phyloP scores from a whole-genome alignment of 1,140 invertebrate genomes.

The Aphidius gifuensis region DNA sequence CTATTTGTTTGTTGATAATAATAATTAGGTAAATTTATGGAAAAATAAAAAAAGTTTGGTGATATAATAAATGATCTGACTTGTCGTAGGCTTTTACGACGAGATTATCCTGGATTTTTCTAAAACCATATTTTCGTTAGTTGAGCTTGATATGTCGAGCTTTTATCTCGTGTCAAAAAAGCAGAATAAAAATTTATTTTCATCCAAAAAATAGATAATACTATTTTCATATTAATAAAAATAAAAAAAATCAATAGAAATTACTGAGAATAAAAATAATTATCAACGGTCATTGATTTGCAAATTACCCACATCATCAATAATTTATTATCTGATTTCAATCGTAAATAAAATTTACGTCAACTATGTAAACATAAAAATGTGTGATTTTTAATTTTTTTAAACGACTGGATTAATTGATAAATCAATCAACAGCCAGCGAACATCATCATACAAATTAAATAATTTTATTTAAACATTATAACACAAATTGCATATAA shows the following conservation, averaged over 20 bases:
- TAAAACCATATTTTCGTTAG: conserved; percentile 47
- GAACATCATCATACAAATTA: background rate
- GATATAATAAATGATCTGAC: background rate
- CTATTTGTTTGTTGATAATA: background rate
- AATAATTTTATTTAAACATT: background rate
- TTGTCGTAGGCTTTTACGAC: conserved; percentile 9
- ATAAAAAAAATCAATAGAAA: background rate
- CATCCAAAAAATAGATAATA: no score
- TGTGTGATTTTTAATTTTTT: background rate
- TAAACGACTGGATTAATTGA: background rate
- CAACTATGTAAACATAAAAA: no score
- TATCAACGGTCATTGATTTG: conserved; percentile 18
- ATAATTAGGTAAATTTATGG: background rate
- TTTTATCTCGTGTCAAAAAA: background rate
- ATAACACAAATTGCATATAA: background rate
- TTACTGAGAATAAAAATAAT: background rate
- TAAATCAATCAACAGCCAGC: background rate
- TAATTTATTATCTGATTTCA: background rate
- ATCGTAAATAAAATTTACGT: background rate
- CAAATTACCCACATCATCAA: conserved; percentile 6
- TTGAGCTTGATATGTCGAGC: background rate
- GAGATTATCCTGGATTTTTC: conserved; percentile 41
- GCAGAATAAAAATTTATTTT: no score
- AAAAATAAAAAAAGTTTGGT: background rate
- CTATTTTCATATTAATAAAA: background rate